Percentiles rank a stretch among this genome's conserved stretches.
These are phyloP conservation scores for Eubucco bourcierii DNA, from an alignment of 2,113 vertebrate genomes.

Conservation along the genomic window DNA sequence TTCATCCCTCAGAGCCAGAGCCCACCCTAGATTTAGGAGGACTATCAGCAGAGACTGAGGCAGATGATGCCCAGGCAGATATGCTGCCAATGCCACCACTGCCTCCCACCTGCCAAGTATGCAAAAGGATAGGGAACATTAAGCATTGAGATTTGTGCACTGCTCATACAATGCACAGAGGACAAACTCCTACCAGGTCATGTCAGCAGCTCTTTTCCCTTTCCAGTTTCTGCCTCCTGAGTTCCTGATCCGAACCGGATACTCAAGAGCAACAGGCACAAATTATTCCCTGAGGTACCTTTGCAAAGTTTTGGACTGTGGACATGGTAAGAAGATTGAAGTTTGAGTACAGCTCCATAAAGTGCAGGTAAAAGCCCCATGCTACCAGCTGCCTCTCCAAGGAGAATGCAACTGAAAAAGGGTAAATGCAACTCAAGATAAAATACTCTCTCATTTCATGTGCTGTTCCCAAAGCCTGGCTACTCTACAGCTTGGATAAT, in stretches of 20 bases:
- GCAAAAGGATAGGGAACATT: neutral
- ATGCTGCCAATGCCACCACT: neutral
- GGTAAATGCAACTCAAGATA: neutral
- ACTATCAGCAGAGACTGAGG: neutral
- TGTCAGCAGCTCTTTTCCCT: neutral
- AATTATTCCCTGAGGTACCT: neutral
- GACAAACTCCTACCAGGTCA: rapidly evolving
- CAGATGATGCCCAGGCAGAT: neutral
- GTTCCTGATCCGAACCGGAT: neutral
- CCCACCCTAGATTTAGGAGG: neutral
- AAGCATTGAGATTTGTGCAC: rapidly evolving
- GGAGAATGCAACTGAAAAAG: neutral
- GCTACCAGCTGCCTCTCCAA: neutral
- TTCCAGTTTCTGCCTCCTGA: neutral
- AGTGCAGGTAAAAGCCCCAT: neutral
- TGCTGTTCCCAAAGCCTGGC: neutral
- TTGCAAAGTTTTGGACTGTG: neutral
- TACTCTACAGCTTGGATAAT: neutral
- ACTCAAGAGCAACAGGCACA: neutral
- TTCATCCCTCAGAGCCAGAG: neutral
- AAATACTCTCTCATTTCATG: rapidly evolving
- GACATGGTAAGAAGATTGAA: neutral
- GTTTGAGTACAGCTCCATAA: neutral
- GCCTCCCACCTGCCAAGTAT: neutral
- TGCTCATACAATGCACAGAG: neutral